Evolutionary conservation across 2,797 vertebrate species (phyloP).

Genomic region (Eutrigla gurnardus): DNA sequence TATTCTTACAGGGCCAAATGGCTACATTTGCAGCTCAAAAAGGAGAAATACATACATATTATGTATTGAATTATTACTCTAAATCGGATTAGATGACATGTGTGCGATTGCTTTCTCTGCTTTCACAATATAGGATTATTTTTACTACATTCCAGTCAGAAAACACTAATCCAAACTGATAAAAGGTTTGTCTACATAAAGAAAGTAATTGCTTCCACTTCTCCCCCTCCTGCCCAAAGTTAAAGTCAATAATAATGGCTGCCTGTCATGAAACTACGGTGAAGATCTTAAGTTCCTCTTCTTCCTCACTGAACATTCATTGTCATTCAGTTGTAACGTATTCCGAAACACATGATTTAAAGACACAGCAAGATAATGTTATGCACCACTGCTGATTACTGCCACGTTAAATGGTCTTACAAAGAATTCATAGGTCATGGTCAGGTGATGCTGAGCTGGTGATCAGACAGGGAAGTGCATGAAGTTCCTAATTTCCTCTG

Average conservation of each 20-base stretch:
- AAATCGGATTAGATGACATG: neutral
- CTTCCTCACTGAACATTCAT: neutral
- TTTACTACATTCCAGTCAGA: neutral
- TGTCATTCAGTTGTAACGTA: neutral
- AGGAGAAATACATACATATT: neutral
- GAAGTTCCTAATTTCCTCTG: neutral
- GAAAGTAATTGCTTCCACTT: neutral
- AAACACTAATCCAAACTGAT: neutral
- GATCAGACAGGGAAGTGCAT: slow-evolving; percentile 20
- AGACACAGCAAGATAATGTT: neutral
- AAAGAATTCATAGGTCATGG: neutral
- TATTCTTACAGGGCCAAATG: neutral
- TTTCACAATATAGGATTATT: neutral
- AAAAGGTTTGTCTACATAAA: neutral
- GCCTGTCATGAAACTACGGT: no score
- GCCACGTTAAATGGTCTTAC: neutral
- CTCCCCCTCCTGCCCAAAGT: neutral
- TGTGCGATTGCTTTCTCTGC: neutral
- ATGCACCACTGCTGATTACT: neutral
- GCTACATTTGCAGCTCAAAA: neutral
- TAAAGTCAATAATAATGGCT: neutral
- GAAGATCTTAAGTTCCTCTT: neutral
- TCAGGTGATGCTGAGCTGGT: neutral
- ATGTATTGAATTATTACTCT: neutral
- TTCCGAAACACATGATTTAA: neutral